Conservation (phyloP, 37 sponge, comb jelly and placozoan genomes). For the Eunapius fragilis region DNA sequence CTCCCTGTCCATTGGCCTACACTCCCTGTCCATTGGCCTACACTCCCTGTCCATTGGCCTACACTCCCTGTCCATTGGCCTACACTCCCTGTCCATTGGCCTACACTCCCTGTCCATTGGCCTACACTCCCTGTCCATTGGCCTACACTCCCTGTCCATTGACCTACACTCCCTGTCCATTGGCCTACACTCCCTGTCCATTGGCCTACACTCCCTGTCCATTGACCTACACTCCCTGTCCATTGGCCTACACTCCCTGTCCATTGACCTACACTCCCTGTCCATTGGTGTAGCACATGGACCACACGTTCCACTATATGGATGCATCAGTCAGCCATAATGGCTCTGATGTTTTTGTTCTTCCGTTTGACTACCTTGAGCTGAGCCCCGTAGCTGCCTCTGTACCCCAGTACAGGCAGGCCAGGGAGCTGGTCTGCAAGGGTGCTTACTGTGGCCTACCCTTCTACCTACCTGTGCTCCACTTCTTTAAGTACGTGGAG, state of each 20-base stretch:
- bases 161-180: neutral
- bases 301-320: constrained; percentile 6
- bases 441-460: constrained; percentile 52
- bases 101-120: neutral
- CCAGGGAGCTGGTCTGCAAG: constrained; percentile 13
- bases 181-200: neutral
- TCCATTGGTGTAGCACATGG: constrained; percentile 26
- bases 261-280: neutral
- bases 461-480: constrained; percentile 42
- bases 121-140: neutral
- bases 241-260: neutral
- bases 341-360: constrained; percentile 20
- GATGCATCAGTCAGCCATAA: constrained; percentile 15
- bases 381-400: constrained; percentile 19
- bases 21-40: neutral
- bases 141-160: neutral
- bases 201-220: neutral
- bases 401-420: constrained; percentile 32
- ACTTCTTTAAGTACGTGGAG: constrained; percentile 10
- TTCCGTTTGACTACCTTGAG: constrained; percentile 40
- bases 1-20: neutral
- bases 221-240: neutral
- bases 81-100: neutral
- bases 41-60: neutral
- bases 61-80: neutral